phyloP scores from a whole-genome alignment of 2,888 invertebrate genomes.

The Lochmaea crataegi region DNA sequence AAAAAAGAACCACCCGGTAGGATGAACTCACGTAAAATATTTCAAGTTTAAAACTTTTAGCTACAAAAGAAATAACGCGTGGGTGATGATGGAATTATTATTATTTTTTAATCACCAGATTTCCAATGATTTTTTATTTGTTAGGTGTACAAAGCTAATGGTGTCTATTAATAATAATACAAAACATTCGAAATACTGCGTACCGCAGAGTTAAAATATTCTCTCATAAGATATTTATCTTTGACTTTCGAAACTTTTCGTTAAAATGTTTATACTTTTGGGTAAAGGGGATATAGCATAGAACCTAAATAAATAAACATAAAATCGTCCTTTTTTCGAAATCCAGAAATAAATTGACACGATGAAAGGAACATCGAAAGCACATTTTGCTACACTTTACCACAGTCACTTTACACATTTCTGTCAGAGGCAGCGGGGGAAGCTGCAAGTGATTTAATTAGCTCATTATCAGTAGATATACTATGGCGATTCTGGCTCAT shows the following conservation, averaged over 20 bases:
- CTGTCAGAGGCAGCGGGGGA: neutral
- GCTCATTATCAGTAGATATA: too few relatives aligned
- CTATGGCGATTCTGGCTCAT: too few relatives aligned
- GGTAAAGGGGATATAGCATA: neutral
- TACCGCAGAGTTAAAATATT: too few relatives aligned
- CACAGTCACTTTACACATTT: neutral
- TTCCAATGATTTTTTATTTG: neutral
- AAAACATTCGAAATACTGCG: neutral
- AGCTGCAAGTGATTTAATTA: too few relatives aligned
- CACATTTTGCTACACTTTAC: neutral
- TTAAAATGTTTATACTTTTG: neutral
- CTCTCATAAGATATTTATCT: neutral
- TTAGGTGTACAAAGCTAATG: neutral
- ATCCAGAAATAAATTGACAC: neutral
- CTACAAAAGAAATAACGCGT: neutral
- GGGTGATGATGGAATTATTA: neutral
- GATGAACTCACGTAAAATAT: constrained; percentile 40
- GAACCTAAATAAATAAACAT: neutral
- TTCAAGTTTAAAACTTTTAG: constrained; percentile 18
- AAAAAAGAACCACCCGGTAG: constrained; percentile 37
- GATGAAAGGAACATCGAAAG: neutral
- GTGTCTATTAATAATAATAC: neutral
- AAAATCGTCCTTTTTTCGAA: neutral
- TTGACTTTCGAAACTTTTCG: too few relatives aligned
- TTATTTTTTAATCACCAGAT: neutral